These are phyloP conservation scores for Alviniconcha strummeri DNA, from an alignment of 2,888 invertebrate species.

Conservation along the genomic window DNA sequence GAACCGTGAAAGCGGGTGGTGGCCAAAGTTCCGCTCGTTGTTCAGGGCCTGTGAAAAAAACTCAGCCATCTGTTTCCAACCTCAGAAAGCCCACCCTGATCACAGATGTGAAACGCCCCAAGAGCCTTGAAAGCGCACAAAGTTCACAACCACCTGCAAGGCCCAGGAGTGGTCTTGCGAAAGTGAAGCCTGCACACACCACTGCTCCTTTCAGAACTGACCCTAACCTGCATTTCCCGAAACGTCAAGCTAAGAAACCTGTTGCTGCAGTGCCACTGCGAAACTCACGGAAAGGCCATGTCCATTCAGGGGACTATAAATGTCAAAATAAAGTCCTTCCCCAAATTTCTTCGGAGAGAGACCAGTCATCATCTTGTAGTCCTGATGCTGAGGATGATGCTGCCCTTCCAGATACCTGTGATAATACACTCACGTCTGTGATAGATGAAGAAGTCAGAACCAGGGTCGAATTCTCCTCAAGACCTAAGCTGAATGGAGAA, in stretches of 20 bases:
- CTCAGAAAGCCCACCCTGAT: not conserved
- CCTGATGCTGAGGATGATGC: not conserved
- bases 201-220: slow-evolving; percentile 63
- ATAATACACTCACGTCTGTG: not conserved
- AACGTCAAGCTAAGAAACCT: slow-evolving; percentile 13
- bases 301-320: not conserved
- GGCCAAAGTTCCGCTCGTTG: not conserved
- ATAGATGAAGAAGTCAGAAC: too few relatives aligned
- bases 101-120: not conserved
- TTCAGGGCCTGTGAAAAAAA: not conserved
- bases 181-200: slow-evolving; percentile 48
- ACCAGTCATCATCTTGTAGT: not conserved
- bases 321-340: slow-evolving; percentile 15
- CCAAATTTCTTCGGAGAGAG: not conserved
- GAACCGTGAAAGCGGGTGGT: not conserved
- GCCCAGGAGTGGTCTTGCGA: slow-evolving; percentile 31
- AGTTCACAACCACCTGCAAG: not conserved
- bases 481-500: too few relatives aligned
- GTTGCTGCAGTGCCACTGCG: not conserved
- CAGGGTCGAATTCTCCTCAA: too few relatives aligned
- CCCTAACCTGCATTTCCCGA: slow-evolving; percentile 46
- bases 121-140: not conserved
- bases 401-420: not conserved
- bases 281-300: not conserved
- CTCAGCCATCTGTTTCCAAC: not conserved